Percentiles rank a stretch among this genome's conserved stretches.
phyloP scores from a whole-genome alignment of 2,888 invertebrate genomes.

The Siphlonurus alternatus region DNA sequence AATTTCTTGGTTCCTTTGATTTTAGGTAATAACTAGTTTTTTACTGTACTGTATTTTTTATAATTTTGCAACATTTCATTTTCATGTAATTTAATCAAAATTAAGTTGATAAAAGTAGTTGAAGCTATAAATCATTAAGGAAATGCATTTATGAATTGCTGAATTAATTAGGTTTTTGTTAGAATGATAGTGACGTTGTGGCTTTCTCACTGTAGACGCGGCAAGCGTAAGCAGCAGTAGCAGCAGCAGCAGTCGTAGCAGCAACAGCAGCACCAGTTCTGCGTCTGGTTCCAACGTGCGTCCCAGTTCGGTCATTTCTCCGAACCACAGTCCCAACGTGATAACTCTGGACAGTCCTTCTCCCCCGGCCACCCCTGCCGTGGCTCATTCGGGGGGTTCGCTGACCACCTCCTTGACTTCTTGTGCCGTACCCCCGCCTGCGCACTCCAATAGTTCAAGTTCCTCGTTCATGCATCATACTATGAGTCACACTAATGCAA shows the following conservation, averaged over 20 bases:
- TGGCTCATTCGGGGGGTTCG: not conserved
- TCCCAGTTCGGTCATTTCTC: constrained; percentile 35
- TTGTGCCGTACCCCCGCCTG: not conserved
- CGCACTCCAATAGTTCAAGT: not conserved
- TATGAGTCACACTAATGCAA: no score
- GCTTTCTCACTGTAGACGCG: not conserved
- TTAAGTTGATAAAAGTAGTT: no score
- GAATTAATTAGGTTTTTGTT: no score
- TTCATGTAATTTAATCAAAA: no score
- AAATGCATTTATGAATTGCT: no score
- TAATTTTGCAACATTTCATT: no score
- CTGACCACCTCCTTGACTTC: not conserved
- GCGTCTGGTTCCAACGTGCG: constrained; percentile 18
- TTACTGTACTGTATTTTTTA: no score
- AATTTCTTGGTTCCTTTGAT: no score
- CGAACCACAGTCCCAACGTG: constrained; percentile 41
- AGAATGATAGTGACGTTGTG: no score
- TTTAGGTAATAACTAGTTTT: no score
- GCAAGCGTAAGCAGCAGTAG: not conserved
- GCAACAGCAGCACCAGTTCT: constrained; percentile 21
- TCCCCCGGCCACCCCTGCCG: constrained; percentile 27
- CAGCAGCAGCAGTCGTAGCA: constrained; percentile 19
- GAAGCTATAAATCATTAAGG: no score
- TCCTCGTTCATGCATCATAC: not conserved
- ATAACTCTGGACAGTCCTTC: constrained; percentile 48